Evolutionary conservation across 2,113 vertebrate species (phyloP).

Genomic region (Cacatua alba): DNA sequence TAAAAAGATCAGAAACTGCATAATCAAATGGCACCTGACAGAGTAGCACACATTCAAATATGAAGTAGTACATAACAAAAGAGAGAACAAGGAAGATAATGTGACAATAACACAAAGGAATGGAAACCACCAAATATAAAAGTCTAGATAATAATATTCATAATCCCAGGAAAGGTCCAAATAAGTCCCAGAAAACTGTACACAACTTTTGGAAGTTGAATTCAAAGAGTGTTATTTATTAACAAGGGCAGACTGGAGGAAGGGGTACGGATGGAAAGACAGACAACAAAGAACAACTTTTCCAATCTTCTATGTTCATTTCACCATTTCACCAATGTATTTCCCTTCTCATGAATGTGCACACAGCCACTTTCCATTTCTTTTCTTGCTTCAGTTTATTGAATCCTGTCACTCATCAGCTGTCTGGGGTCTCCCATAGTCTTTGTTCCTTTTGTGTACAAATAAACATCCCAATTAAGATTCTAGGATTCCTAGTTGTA

Average conservation of each 20-base stretch:
- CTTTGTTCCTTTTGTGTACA: background rate
- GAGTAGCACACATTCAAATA: background rate
- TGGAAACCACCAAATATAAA: background rate
- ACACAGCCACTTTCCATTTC: background rate
- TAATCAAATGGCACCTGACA: background rate
- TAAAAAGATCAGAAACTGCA: background rate
- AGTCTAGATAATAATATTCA: background rate
- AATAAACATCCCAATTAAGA: background rate
- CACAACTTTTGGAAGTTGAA: background rate
- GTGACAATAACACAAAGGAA: background rate
- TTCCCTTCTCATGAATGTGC: accelerated
- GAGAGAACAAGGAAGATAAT: background rate
- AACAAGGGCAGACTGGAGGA: background rate
- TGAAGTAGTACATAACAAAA: background rate
- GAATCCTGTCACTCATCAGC: background rate
- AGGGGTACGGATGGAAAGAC: background rate
- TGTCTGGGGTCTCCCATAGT: background rate
- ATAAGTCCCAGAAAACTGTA: background rate
- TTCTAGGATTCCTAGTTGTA: background rate
- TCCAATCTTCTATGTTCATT: background rate
- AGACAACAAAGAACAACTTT: background rate
- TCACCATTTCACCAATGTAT: background rate
- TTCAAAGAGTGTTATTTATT: background rate
- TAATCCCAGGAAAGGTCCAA: background rate
- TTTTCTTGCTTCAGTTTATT: background rate